Evolutionary conservation across 1,140 invertebrate genomes (phyloP), one percentile per base, ranked within the genome.

Genomic region (Myzus persicae): DNA sequence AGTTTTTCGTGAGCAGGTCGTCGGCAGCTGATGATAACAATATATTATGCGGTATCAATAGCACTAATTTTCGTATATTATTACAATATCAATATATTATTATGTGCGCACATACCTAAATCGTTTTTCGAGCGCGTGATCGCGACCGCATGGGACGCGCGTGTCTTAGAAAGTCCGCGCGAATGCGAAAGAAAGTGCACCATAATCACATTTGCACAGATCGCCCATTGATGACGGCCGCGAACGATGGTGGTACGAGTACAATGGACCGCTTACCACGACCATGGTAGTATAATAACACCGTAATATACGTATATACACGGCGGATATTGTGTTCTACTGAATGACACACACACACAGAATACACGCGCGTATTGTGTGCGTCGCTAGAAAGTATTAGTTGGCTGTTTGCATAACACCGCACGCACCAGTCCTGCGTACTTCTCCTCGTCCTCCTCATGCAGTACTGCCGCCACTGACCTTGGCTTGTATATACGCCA

Each of bases 321-420:
- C 24, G 38, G 14, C 85, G 42, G 44, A 87, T 31, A 89, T 54
- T 51, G 44, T 89, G 36, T 48, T 76, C 31, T 76, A 11, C 9
- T 59, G 48, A 90, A 90, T 59, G 87, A 90, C 48, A 59, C 36
- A 59, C 88, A 22, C 51, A 26, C 88, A 36, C 38, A 38, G 22
- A 40, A 42, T 24, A 42, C 38, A 84, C 67, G 11, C 81, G 22
- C 3, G 40, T 85, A 18, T 51, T 22, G 6, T 11, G 11, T 76
- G 31, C 18, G 87, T 36, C 36, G n/a, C 36, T 76, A 84, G 91
- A 92, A 92, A 92, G 91, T 92, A 26, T 84, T 92, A 59, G 24
- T 90, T 82, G 44, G 38, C 44, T 44, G 91, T 92, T 92, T 92
- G 91, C 91, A 92, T 92, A 92, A 92, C 59, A n/a, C 31, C 14